Percentiles rank a stretch among this genome's conserved stretches.
phyloP scores from a whole-genome alignment of 2,888 invertebrate species.

The Drosophila cyrtoloma region DNA sequence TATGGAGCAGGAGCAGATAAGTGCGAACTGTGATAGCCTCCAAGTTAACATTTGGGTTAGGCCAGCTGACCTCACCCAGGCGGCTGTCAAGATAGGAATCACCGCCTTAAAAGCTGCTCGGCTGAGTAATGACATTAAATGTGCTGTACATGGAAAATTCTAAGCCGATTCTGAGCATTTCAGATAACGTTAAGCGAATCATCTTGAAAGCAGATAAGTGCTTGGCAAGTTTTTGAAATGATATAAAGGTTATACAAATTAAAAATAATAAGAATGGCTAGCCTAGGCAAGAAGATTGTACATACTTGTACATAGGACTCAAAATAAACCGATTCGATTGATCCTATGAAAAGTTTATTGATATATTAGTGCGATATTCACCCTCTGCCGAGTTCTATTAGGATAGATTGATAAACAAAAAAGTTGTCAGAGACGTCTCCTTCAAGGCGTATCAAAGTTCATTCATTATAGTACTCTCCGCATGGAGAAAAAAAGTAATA shows the following conservation, averaged over 20 bases:
- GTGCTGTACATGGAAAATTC: conserved; percentile 8
- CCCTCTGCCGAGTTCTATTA: too few relatives aligned
- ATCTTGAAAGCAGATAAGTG: conserved; percentile 4
- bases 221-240: conserved; percentile 4
- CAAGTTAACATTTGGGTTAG: conserved; percentile 41
- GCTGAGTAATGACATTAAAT: conserved; percentile 29
- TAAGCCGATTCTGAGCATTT: background rate
- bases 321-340: too few relatives aligned
- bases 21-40: conserved; percentile 42
- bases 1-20: conserved; percentile 49
- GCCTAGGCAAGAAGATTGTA: too few relatives aligned
- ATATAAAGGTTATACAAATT: background rate
- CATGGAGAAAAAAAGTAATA: background rate
- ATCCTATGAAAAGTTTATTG: too few relatives aligned
- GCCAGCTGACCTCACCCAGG: conserved; percentile 56
- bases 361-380: too few relatives aligned
- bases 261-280: background rate
- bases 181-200: conserved; percentile 40
- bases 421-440: too few relatives aligned
- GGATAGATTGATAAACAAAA: too few relatives aligned
- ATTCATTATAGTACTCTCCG: background rate
- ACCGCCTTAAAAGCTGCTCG: conserved; percentile 32
- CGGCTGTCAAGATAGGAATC: conserved; percentile 48
- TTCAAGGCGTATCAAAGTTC: too few relatives aligned
- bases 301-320: too few relatives aligned